phyloP scores from a whole-genome alignment of 1,140 invertebrate species.

The Anadara kagoshimensis region DNA sequence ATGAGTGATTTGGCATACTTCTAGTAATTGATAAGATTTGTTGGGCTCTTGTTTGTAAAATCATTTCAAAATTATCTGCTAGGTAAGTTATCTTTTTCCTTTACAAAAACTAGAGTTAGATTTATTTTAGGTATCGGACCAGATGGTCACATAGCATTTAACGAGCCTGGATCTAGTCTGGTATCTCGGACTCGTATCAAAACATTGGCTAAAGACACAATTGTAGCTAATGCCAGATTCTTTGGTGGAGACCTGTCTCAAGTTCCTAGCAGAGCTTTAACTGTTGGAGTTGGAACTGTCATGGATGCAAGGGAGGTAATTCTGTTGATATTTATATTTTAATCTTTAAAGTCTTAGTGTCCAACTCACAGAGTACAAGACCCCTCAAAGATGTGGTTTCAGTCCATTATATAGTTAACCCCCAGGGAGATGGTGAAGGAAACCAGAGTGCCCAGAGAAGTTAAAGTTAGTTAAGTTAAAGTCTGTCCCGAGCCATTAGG shows the following conservation, averaged over 20 bases:
- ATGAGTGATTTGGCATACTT: too few species aligned
- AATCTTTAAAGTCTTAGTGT: not conserved
- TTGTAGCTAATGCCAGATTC: constrained; percentile 97
- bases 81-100: too few species aligned
- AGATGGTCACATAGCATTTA: constrained; percentile 99
- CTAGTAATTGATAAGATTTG: too few species aligned
- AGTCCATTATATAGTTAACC: too few species aligned
- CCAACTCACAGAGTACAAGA: too few species aligned
- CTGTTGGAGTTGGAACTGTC: constrained; percentile 98
- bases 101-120: not conserved
- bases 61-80: too few species aligned
- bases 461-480: too few species aligned
- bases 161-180: constrained; percentile 94
- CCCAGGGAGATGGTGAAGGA: too few species aligned
- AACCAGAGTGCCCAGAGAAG: too few species aligned
- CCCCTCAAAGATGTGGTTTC: too few species aligned
- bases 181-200: constrained; percentile 96
- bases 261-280: constrained; percentile 82
- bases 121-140: constrained; percentile 86
- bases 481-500: too few species aligned
- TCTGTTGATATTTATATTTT: not conserved
- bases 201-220: constrained; percentile 95
- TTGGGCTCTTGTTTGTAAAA: too few species aligned
- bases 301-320: constrained; percentile 97
- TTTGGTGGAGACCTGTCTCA: constrained; percentile 92